Percentiles rank a stretch among this genome's conserved stretches.
Conservation (phyloP, 1,140 invertebrate species). For the Drosophila bocqueti region DNA sequence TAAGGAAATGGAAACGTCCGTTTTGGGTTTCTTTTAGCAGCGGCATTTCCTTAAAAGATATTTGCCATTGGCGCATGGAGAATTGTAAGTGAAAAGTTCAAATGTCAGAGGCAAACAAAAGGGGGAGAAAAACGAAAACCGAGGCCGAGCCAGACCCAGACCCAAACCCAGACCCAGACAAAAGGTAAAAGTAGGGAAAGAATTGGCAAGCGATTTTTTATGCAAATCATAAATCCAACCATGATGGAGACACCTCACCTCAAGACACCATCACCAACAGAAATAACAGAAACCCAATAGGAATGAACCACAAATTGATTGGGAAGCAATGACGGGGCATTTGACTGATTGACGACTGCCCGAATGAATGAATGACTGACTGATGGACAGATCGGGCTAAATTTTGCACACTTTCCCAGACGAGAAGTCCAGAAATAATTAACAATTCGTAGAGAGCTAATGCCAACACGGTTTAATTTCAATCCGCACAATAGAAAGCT, state of each 20-base stretch:
- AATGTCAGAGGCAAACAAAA: slow-evolving; percentile 44
- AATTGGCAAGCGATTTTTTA: slow-evolving; percentile 79
- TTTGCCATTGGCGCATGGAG: slow-evolving; percentile 36
- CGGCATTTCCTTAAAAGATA: slow-evolving; percentile 52
- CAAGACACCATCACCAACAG: slow-evolving; percentile 3
- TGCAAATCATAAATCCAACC: slow-evolving; percentile 79
- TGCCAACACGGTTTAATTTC: slow-evolving; percentile 81
- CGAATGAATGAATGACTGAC: slow-evolving; percentile 4
- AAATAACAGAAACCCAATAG: slow-evolving; percentile 51
- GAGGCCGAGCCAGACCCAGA: slow-evolving; percentile 34
- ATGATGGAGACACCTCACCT: slow-evolving; percentile 52
- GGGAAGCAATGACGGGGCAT: slow-evolving; percentile 68
- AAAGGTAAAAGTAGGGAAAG: slow-evolving; percentile 79
- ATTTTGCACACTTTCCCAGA: slow-evolving; percentile 76
- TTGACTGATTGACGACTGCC: slow-evolving; percentile 68
- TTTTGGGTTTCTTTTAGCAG: slow-evolving; percentile 34
- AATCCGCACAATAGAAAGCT: slow-evolving; percentile 71
- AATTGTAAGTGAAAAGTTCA: slow-evolving; percentile 56
- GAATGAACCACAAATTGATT: slow-evolving; percentile 72
- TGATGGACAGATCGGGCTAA: slow-evolving; percentile 38
- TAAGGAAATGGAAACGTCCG: slow-evolving; percentile 52
- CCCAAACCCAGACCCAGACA: slow-evolving; percentile 29
- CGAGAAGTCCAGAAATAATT: slow-evolving; percentile 63
- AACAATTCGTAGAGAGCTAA: slow-evolving; percentile 66
- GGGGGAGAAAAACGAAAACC: slow-evolving; percentile 51